Conservation (phyloP, 2,797 vertebrate species). For the Uromys caudimaculatus region DNA sequence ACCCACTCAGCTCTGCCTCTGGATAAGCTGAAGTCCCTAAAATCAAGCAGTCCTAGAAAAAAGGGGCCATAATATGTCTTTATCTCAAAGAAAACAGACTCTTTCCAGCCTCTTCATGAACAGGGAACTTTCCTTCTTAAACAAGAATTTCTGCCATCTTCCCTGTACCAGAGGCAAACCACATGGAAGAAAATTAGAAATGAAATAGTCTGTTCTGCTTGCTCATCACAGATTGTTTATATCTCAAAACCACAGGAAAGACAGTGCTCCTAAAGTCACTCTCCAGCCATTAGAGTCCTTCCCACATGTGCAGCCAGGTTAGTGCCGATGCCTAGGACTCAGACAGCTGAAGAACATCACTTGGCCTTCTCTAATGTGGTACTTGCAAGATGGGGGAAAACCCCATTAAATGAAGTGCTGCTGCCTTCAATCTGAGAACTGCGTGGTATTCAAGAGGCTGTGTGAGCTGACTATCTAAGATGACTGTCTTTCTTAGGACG, state of each 20-base stretch:
- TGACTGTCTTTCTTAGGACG: background rate
- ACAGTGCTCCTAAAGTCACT: background rate
- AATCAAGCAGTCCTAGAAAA: background rate
- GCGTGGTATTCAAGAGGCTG: background rate
- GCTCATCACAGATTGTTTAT: background rate
- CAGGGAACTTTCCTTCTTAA: background rate
- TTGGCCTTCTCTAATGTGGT: background rate
- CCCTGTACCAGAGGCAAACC: background rate
- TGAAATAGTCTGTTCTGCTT: background rate
- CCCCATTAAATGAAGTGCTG: background rate
- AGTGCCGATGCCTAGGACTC: background rate
- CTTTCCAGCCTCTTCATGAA: background rate
- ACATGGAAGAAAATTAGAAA: constrained; percentile 4
- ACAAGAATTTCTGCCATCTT: background rate
- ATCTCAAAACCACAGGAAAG: background rate
- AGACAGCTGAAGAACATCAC: background rate
- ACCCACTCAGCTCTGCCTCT: background rate
- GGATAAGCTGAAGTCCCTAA: background rate
- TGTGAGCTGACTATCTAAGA: rapidly evolving
- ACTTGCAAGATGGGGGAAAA: constrained; percentile 41
- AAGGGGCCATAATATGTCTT: background rate
- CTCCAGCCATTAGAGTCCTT: background rate
- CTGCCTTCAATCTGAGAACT: background rate
- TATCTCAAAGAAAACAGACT: background rate
- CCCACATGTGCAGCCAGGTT: background rate